Conservation (phyloP, 2,888 invertebrate genomes). For the Himalopsyche japonica region DNA sequence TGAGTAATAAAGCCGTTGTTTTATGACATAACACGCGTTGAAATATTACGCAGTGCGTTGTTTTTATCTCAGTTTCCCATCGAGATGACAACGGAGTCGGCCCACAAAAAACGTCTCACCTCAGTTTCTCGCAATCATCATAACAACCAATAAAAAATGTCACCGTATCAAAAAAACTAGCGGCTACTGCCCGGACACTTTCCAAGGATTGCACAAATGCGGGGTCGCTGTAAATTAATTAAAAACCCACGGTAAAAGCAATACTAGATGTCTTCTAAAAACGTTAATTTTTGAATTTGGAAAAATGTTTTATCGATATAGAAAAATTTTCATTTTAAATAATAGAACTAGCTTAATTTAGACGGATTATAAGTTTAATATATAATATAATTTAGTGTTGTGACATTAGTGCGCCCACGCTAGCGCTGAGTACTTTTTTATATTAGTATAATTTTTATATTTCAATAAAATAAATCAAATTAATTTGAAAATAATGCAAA, state of each 20-base stretch:
- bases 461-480: too few relatives aligned
- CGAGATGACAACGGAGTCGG: neutral
- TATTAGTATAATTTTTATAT: too few relatives aligned
- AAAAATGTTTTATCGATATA: too few relatives aligned
- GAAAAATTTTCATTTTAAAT: too few relatives aligned
- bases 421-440: too few relatives aligned
- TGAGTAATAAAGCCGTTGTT: slow-evolving; percentile 9
- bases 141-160: neutral
- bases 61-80: neutral
- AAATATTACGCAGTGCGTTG: neutral
- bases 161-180: neutral
- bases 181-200: neutral
- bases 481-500: too few relatives aligned
- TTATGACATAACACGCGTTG: slow-evolving; percentile 12
- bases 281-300: too few relatives aligned
- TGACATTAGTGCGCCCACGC: too few relatives aligned
- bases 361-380: too few relatives aligned
- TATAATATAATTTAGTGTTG: too few relatives aligned
- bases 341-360: too few relatives aligned
- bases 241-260: neutral
- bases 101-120: neutral
- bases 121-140: neutral
- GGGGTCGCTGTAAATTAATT: neutral
- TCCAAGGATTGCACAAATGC: neutral
- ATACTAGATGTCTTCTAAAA: too few relatives aligned